Conservation (phyloP, 2,888 invertebrate species). For the Lysandra coridon region DNA sequence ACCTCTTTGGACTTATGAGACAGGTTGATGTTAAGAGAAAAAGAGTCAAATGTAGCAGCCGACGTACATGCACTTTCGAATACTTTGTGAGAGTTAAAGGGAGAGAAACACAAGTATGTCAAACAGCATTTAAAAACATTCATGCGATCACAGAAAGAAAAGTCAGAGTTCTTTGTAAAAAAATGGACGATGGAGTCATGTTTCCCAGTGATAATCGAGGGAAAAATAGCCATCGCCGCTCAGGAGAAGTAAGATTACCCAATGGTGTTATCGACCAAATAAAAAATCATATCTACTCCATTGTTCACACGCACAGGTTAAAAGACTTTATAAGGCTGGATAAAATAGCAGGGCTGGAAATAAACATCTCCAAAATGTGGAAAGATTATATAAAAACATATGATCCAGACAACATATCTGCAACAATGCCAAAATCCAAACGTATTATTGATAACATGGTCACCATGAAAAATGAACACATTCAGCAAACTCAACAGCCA, state of each 20-base stretch:
- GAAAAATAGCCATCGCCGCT: constrained; percentile 75
- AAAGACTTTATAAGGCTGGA: constrained; percentile 78
- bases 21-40: constrained; percentile 80
- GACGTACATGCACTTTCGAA: constrained; percentile 80
- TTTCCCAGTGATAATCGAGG: constrained; percentile 80
- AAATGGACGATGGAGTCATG: constrained; percentile 81
- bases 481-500: constrained; percentile 47
- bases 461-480: constrained; percentile 50
- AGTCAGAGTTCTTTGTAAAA: constrained; percentile 79
- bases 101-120: constrained; percentile 79
- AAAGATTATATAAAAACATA: constrained; percentile 79
- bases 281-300: constrained; percentile 77
- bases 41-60: constrained; percentile 75
- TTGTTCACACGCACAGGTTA: constrained; percentile 75
- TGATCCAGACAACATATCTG: constrained; percentile 76
- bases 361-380: constrained; percentile 81
- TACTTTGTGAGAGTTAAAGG: constrained; percentile 79
- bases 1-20: constrained; percentile 79
- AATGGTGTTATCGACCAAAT: constrained; percentile 74
- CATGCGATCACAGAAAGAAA: constrained; percentile 80
- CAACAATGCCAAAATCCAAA: constrained; percentile 75
- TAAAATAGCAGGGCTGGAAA: constrained; percentile 78
- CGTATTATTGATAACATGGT: constrained; percentile 55
- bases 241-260: constrained; percentile 75
- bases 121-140: constrained; percentile 80